phyloP scores from a whole-genome alignment of 2,797 vertebrate species.

The Urophycis tenuis region DNA sequence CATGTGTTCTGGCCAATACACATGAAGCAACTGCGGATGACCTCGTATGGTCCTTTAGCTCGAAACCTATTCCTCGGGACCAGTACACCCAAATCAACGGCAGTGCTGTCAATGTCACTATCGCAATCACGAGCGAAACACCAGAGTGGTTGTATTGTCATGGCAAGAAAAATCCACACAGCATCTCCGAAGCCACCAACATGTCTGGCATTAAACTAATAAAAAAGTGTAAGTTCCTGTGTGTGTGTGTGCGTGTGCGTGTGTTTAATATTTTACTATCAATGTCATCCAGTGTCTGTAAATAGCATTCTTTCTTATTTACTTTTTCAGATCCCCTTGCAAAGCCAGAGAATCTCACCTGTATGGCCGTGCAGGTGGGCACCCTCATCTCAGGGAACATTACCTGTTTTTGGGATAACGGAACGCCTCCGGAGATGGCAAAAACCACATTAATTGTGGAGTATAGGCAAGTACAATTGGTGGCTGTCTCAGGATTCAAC shows the following conservation, averaged over 20 bases:
- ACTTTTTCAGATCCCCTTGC: constrained; percentile 73
- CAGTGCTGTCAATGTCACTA: constrained; percentile 75
- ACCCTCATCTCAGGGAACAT: rapidly evolving
- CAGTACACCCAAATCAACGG: constrained; percentile 74
- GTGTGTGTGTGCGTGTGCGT: neutral
- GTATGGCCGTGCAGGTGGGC: constrained; percentile 63
- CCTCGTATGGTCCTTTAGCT: constrained; percentile 71
- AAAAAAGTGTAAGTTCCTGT: constrained; percentile 77
- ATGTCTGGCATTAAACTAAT: constrained; percentile 72
- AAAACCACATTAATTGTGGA: neutral
- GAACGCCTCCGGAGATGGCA: neutral
- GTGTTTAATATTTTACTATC: neutral
- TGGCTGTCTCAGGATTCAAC: neutral
- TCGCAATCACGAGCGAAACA: constrained; percentile 59
- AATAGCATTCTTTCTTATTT: constrained; percentile 14
- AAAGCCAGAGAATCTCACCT: constrained; percentile 77
- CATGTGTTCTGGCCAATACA: constrained; percentile 68
- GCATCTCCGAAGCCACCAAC: constrained; percentile 26
- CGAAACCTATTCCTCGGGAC: constrained; percentile 59
- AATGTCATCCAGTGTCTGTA: neutral
- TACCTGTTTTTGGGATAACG: neutral
- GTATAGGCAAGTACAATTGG: constrained; percentile 34
- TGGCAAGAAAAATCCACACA: neutral
- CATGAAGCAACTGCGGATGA: constrained; percentile 61
- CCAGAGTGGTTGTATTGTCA: constrained; percentile 69